These are phyloP conservation scores for Mamestra configurata DNA, from an alignment of 1,140 invertebrate species.

Conservation along the genomic window DNA sequence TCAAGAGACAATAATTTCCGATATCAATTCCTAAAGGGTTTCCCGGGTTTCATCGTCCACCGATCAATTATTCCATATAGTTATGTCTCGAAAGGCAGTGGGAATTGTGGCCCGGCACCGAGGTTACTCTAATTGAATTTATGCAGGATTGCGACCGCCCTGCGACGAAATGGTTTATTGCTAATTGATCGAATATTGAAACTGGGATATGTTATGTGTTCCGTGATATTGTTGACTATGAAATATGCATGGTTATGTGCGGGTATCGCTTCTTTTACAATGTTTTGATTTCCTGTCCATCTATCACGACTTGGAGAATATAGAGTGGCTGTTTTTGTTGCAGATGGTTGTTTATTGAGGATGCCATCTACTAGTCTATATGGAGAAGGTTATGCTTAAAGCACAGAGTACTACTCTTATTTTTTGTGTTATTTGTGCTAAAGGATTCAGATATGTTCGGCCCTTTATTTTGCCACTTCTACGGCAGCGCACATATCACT, in stretches of 20 bases:
- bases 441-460: too few relatives aligned
- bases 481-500: too few relatives aligned
- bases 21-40: constrained; percentile 58
- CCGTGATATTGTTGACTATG: constrained; percentile 45
- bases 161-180: constrained; percentile 68
- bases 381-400: background rate
- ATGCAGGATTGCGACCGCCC: constrained; percentile 70
- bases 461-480: too few relatives aligned
- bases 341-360: constrained; percentile 14
- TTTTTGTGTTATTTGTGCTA: too few relatives aligned
- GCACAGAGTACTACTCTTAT: too few relatives aligned
- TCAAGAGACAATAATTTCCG: constrained; percentile 51
- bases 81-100: constrained; percentile 63
- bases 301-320: constrained; percentile 34
- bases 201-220: constrained; percentile 59
- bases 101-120: constrained; percentile 54
- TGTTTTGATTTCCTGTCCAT: constrained; percentile 44
- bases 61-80: constrained; percentile 79
- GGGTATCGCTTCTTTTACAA: constrained; percentile 38
- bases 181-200: constrained; percentile 76
- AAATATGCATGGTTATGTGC: constrained; percentile 46
- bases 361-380: background rate
- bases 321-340: constrained; percentile 20
- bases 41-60: constrained; percentile 46
- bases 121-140: constrained; percentile 76